Conservation (phyloP, 1,140 invertebrate genomes). For the Drosophila setifemur region DNA sequence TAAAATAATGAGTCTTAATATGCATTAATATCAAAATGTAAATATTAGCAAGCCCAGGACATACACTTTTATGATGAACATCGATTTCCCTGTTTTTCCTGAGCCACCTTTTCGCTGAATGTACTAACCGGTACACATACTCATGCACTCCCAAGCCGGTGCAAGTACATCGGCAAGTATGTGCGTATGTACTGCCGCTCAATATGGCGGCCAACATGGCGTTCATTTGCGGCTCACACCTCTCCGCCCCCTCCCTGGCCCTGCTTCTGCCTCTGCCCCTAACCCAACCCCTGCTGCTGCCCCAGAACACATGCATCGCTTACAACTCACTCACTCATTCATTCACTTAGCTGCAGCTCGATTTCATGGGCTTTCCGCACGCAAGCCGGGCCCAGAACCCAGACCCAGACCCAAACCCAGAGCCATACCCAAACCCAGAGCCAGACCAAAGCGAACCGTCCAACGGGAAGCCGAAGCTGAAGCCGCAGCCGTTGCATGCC, state of each 20-base stretch:
- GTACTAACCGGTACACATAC: slow-evolving; percentile 2
- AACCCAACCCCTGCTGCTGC: neutral
- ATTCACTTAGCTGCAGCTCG: slow-evolving; percentile 62
- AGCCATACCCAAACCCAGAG: neutral
- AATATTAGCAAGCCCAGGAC: too few relatives aligned
- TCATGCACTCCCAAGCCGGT: slow-evolving; percentile 8
- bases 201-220: slow-evolving; percentile 80
- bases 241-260: slow-evolving; percentile 8
- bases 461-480: slow-evolving; percentile 70
- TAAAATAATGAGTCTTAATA: too few relatives aligned
- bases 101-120: neutral
- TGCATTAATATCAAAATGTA: too few relatives aligned
- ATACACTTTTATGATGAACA: too few relatives aligned
- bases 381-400: slow-evolving; percentile 46
- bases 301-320: slow-evolving; percentile 12
- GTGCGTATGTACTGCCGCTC: slow-evolving; percentile 57
- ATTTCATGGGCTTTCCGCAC: slow-evolving; percentile 75
- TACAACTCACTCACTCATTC: slow-evolving; percentile 54
- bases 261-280: neutral
- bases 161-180: slow-evolving; percentile 15
- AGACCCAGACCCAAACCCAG: slow-evolving; percentile 1
- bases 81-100: too few relatives aligned
- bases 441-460: slow-evolving; percentile 15
- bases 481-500: slow-evolving; percentile 65
- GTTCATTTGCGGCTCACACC: slow-evolving; percentile 73